Evolutionary conservation across 2,797 vertebrate genomes (phyloP), one percentile per base, ranked within the genome.

Genomic region (Paedocypris micromegethes): DNA sequence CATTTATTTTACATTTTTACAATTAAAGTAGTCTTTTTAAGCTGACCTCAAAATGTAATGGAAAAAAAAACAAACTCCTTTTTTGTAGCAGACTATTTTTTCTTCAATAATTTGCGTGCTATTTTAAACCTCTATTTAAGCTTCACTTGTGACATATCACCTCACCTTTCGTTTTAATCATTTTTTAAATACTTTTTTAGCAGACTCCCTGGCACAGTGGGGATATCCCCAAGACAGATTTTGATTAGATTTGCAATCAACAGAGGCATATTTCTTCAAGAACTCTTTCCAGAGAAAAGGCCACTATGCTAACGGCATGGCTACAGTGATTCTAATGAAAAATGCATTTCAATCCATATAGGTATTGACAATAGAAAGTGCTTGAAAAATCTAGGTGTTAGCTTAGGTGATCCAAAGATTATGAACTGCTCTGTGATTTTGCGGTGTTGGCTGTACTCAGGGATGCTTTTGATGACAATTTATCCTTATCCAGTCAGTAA

Each of bases 171-270:
- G 50, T 47, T 64, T 57, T 70, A 70, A 45, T 47, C 60, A 45
- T 0, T 40, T 53, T 64, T 47, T 48, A 70, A 44, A 70, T 63
- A 54, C 46, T 41, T 23, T 50, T 64, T 64, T 64, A 63, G 54
- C 46, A 70, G 64, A 51, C 60, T 63, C 59, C 68, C 59, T 73
- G 68, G 78, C 74, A 77, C 52, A 70, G 79, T 75, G 76, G 47
- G 81, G 78, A 81, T 62, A 37, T 66, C 75, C 72, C 53, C 73
- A 63, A 60, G 58, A 77, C 64, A 57, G 68, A 67, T 72, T 77
- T 66, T 83, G 83, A 89, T 89, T 85, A 77, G 84, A 86, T 88
- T 87, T 81, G 66, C 72, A 60, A 65, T 72, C 83, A 86, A 85
- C 84, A 84, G 81, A 75, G 64, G 79, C 83, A 86, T 88, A 84